phyloP scores from a whole-genome alignment of 2,113 vertebrate species.

The Blennius ocellaris region DNA sequence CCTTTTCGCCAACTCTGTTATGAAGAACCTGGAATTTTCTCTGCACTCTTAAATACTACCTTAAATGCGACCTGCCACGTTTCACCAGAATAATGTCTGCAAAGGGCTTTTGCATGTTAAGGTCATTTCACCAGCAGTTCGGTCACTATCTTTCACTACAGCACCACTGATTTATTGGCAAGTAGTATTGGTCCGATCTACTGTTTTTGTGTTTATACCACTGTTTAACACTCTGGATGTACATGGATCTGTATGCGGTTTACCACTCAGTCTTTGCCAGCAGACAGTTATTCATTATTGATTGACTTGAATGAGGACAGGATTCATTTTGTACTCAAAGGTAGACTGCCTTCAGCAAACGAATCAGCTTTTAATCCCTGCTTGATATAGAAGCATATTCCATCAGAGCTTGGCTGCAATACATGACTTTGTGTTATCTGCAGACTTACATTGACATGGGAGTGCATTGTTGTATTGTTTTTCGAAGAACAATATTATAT shows the following conservation, averaged over 20 bases:
- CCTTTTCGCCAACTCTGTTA: too few relatives aligned
- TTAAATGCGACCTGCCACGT: too few relatives aligned
- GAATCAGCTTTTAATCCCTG: slow-evolving; percentile 49
- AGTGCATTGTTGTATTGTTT: slow-evolving; percentile 48
- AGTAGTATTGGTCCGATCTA: too few relatives aligned
- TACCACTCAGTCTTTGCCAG: slow-evolving; percentile 37
- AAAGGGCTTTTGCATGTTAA: too few relatives aligned
- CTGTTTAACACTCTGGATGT: too few relatives aligned
- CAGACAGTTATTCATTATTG: slow-evolving; percentile 63
- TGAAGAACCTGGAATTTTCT: too few relatives aligned
- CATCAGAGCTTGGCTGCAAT: slow-evolving; percentile 34
- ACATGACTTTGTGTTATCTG: slow-evolving; percentile 37
- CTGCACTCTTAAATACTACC: too few relatives aligned
- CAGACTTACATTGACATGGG: slow-evolving; percentile 44
- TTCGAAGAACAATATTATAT: slow-evolving; percentile 23
- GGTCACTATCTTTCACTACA: too few relatives aligned
- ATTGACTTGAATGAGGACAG: slow-evolving; percentile 56
- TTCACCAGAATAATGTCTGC: too few relatives aligned
- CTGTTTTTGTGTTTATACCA: too few relatives aligned
- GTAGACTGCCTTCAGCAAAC: slow-evolving; percentile 31
- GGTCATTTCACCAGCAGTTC: too few relatives aligned
- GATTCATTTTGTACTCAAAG: slow-evolving; percentile 49
- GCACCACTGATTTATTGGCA: too few relatives aligned
- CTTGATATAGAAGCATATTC: slow-evolving; percentile 25
- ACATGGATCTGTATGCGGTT: slow-evolving; percentile 54